Evolutionary conservation across 2,797 vertebrate species (phyloP), one percentile per base, ranked within the genome.

Genomic region (Microchirus variegatus): DNA sequence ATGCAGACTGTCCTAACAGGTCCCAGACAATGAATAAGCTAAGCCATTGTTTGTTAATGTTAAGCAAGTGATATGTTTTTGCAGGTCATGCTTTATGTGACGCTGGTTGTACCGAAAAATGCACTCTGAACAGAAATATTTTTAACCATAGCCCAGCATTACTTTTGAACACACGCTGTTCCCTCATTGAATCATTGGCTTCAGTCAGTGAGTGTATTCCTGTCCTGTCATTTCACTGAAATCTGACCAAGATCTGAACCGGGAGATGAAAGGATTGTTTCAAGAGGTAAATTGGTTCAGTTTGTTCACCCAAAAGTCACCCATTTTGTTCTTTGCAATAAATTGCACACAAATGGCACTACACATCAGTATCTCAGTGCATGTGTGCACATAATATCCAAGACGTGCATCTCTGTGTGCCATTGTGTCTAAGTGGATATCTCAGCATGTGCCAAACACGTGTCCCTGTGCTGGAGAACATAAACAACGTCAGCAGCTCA

Each of bases 381-480:
- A 17, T 35, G 18, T 31, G 50, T 19, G 22, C 16, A 43, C 10
- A 19, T 35, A 46, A 19, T 35, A 46, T 59, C 56, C 37, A 12
- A 8, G 13, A 7, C 64, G 55, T 40, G 51, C 53, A 46, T 53
- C 26, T 61, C n/a, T 52, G 35, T 72, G 68, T 59, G 61, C 54
- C 36, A 17, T 48, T 54, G 47, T 64, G 19, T 59, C 42, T 13
- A 8, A 71, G 63, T 58, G 55, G 46, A 36, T 15, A 36, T 63
- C 51, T 67, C 45, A 35, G 22, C 50, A 70, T 63, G 75, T 5
- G 9, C 16, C 13, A 10, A 48, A 64, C 86, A 87, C 73, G 56
- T 87, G 82, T 77, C n/a, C n/a, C 12, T 68, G 84, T 75, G 77
- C 64, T 37, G 5, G 62, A 67, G 67, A 79, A 71, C 63, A 77